phyloP scores from a whole-genome alignment of 2,888 invertebrate genomes.

The Drosophila helvetica region DNA sequence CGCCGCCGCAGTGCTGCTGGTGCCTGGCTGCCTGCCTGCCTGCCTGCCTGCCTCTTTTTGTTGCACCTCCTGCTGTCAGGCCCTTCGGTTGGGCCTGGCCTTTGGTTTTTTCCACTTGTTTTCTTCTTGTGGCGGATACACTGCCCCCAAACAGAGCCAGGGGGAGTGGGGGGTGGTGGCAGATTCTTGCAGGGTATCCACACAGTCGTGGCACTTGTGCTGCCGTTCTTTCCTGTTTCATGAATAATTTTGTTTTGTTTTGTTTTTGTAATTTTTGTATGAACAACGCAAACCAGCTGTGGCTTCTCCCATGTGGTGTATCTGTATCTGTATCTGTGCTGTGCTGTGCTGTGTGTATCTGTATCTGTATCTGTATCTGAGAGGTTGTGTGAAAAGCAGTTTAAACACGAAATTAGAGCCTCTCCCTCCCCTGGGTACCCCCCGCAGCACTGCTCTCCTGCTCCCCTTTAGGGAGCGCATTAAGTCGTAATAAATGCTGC shows the following conservation, averaged over 20 bases:
- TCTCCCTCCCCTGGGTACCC: slow-evolving; percentile 12
- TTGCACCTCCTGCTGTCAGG: slow-evolving; percentile 63
- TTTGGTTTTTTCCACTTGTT: slow-evolving; percentile 65
- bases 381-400: slow-evolving; percentile 65
- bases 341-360: too few species aligned
- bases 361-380: slow-evolving; percentile 4
- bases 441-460: background rate
- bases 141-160: background rate
- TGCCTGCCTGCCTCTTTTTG: slow-evolving; percentile 27
- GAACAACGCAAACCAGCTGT: slow-evolving; percentile 25
- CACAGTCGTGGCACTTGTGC: background rate
- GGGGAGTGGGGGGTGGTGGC: background rate
- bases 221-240: background rate
- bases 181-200: background rate
- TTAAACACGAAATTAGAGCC: slow-evolving; percentile 77
- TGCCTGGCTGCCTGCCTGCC: background rate
- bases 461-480: slow-evolving; percentile 50
- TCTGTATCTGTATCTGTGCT: slow-evolving; percentile 12
- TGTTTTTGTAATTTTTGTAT: slow-evolving; percentile 20
- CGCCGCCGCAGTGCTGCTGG: too few species aligned
- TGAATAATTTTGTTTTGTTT: background rate
- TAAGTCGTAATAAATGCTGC: slow-evolving; percentile 76
- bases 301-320: slow-evolving; percentile 26
- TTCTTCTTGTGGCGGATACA: background rate
- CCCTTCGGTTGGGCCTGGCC: slow-evolving; percentile 39